A percentile compares a stretch with the other conserved stretches of the same genome.
Conservation (phyloP, 1,140 invertebrate genomes). For the Diorhabda sublineata region DNA sequence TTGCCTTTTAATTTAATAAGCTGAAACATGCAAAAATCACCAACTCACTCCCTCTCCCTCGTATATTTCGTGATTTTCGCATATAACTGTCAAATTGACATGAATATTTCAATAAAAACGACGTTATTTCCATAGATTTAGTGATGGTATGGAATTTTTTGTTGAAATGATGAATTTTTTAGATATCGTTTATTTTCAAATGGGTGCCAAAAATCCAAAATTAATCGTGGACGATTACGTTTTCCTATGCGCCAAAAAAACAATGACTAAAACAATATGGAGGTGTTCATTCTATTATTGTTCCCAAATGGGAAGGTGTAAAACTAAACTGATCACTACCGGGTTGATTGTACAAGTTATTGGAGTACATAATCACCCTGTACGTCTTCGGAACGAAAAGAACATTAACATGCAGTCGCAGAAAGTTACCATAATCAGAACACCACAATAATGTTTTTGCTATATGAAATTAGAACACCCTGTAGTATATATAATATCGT, state of each 20-base stretch:
- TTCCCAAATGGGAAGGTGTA: conserved; percentile 22
- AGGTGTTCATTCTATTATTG: conserved; percentile 25
- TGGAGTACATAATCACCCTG: conserved; percentile 27
- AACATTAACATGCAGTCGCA: conserved; percentile 21
- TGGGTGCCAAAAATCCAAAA: conserved; percentile 32
- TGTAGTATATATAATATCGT: not conserved
- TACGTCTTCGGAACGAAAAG: conserved; percentile 16
- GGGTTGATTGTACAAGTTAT: conserved; percentile 20
- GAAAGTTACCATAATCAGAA: conserved; percentile 19
- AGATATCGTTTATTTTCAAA: conserved; percentile 30
- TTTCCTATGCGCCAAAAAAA: conserved; percentile 23
- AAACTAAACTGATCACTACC: conserved; percentile 24
- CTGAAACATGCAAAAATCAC: too few species aligned
- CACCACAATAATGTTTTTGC: too few species aligned
- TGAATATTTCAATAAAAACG: too few species aligned
- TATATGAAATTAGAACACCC: too few species aligned
- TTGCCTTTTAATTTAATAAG: too few species aligned
- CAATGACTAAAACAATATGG: conserved; percentile 27
- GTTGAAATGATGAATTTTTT: conserved; percentile 7
- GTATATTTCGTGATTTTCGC: too few species aligned
- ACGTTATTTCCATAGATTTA: too few species aligned
- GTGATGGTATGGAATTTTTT: not conserved
- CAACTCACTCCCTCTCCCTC: too few species aligned
- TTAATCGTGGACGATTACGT: conserved; percentile 26
- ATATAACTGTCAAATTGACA: too few species aligned